Evolutionary conservation across 92 coral and sea anemone genomes (phyloP).

Genomic region (Phenganax subtilis): DNA sequence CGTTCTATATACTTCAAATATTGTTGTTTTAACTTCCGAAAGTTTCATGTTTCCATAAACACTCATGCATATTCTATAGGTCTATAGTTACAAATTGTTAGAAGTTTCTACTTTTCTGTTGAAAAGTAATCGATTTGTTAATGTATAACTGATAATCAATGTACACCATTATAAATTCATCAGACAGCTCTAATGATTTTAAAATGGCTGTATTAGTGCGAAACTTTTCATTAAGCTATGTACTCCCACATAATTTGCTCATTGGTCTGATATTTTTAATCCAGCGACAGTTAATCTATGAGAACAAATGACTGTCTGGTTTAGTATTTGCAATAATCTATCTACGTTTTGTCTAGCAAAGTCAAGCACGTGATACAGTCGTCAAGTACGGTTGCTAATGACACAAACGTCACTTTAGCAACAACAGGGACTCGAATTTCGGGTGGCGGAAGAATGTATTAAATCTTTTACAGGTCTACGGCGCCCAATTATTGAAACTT

Average conservation of each 20-base stretch:
- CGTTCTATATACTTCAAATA: too few species aligned
- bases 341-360: constrained; percentile 19
- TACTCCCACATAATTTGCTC: background rate
- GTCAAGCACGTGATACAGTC: constrained; percentile 37
- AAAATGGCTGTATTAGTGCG: background rate
- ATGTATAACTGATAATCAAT: too few species aligned
- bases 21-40: too few species aligned
- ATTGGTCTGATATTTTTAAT: constrained; percentile 1
- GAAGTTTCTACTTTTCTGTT: too few species aligned
- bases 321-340: constrained; percentile 1
- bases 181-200: background rate
- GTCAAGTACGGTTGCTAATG: constrained; percentile 31
- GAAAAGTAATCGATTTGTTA: too few species aligned
- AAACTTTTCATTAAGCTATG: background rate
- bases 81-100: too few species aligned
- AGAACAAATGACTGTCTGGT: constrained; percentile 8
- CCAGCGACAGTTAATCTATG: background rate
- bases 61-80: too few species aligned
- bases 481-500: too few species aligned
- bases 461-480: background rate
- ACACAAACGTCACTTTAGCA: constrained; percentile 22
- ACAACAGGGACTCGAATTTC: background rate
- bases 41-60: too few species aligned
- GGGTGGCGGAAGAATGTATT: background rate
- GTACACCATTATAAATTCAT: background rate